Evolutionary conservation across 2,888 invertebrate genomes (phyloP).

Genomic region (Drosophila siamana): DNA sequence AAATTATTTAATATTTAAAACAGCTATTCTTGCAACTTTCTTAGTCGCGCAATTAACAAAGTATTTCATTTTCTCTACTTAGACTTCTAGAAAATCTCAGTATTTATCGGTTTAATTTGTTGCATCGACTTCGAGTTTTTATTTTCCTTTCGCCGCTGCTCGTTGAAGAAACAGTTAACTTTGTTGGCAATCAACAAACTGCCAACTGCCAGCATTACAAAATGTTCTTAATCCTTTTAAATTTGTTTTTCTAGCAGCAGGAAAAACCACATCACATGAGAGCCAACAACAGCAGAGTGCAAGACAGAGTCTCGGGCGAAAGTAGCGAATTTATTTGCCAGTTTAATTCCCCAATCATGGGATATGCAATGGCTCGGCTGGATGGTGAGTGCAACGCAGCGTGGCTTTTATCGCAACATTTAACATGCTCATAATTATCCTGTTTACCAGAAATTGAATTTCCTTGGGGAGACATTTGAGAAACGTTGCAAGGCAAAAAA

Average conservation of each 20-base stretch:
- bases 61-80: neutral
- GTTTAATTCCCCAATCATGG: constrained; percentile 80
- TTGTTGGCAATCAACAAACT: constrained; percentile 43
- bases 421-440: constrained; percentile 82
- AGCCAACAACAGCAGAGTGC: constrained; percentile 37
- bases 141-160: neutral
- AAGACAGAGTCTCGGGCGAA: constrained; percentile 5
- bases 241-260: constrained; percentile 59
- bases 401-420: constrained; percentile 82
- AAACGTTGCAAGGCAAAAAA: constrained; percentile 42
- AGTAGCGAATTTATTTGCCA: constrained; percentile 65
- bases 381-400: constrained; percentile 69
- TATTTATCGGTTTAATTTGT: constrained; percentile 47
- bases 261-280: constrained; percentile 51
- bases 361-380: constrained; percentile 38
- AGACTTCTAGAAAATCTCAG: constrained; percentile 19
- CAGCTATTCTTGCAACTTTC: neutral
- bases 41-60: neutral
- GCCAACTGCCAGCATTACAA: constrained; percentile 40
- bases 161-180: constrained; percentile 24
- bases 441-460: constrained; percentile 82
- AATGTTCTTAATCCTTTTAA: constrained; percentile 74
- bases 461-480: constrained; percentile 67
- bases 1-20: neutral
- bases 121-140: constrained; percentile 10